phyloP scores from a whole-genome alignment of 2,113 vertebrate genomes.

The Heteronetta atricapilla region DNA sequence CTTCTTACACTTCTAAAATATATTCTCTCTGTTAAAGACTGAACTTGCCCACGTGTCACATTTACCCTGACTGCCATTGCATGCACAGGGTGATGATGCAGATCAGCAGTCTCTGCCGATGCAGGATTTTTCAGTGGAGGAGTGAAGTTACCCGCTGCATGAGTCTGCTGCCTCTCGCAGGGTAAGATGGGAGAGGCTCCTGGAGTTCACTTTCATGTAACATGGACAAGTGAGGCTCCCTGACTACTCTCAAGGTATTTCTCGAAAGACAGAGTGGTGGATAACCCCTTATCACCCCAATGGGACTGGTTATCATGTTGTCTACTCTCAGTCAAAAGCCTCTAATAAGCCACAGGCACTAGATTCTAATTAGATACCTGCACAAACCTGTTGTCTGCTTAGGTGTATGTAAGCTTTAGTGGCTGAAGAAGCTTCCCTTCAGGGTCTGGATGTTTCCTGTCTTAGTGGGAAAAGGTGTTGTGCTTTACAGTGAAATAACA shows the following conservation, averaged over 20 bases:
- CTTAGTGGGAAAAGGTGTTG: background rate
- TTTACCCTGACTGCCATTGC: background rate
- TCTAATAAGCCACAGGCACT: background rate
- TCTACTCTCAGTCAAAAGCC: background rate
- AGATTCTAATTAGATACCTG: background rate
- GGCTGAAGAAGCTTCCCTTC: background rate
- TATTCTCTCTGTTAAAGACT: background rate
- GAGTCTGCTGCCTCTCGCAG: background rate
- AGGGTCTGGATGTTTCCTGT: background rate
- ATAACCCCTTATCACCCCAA: background rate
- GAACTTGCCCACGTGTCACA: background rate
- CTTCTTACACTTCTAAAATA: background rate
- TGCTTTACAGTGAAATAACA: background rate
- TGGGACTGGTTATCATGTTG: background rate
- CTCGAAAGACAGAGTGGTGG: background rate
- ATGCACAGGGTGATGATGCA: background rate
- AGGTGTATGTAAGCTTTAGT: background rate
- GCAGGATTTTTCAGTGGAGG: background rate
- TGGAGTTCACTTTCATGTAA: background rate
- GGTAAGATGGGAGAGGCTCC: background rate
- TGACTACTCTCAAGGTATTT: background rate
- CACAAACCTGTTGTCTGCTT: background rate
- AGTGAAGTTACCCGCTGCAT: background rate
- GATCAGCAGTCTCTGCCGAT: background rate
- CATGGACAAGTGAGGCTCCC: background rate